Conservation (phyloP, 1,140 invertebrate genomes). For the Asobara japonica region DNA sequence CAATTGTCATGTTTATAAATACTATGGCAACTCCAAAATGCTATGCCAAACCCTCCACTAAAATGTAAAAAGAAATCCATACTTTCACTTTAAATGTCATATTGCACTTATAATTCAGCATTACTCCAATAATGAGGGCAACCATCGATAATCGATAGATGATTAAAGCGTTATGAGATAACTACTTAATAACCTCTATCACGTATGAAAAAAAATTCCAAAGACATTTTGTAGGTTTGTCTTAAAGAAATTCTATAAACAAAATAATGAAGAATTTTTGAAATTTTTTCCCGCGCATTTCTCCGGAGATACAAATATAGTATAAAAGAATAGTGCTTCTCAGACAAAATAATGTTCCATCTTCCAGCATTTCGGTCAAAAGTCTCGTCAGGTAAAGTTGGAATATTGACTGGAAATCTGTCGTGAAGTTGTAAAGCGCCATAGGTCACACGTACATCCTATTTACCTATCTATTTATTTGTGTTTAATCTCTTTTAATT, state of each 20-base stretch:
- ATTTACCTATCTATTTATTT: background rate
- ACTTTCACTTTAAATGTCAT: background rate
- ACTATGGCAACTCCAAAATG: background rate
- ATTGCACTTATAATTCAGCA: background rate
- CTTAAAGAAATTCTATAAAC: too few species aligned
- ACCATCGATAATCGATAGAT: background rate
- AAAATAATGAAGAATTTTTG: too few species aligned
- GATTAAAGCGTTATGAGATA: background rate
- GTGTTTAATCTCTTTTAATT: conserved; percentile 6
- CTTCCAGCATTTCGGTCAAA: background rate
- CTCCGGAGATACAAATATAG: too few species aligned
- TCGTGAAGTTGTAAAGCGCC: background rate
- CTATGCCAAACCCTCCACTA: background rate
- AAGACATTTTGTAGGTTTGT: too few species aligned
- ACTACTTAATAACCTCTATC: background rate
- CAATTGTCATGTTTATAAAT: conserved; percentile 12
- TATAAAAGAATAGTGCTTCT: too few species aligned
- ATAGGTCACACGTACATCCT: background rate
- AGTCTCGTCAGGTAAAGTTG: too few species aligned
- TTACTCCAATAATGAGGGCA: background rate
- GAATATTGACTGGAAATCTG: too few species aligned
- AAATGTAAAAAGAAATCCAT: background rate
- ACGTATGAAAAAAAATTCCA: too few species aligned
- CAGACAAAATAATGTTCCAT: too few species aligned
- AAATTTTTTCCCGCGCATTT: too few species aligned